Conservation (phyloP, 2,888 invertebrate genomes). For the Entomobrya proxima region DNA sequence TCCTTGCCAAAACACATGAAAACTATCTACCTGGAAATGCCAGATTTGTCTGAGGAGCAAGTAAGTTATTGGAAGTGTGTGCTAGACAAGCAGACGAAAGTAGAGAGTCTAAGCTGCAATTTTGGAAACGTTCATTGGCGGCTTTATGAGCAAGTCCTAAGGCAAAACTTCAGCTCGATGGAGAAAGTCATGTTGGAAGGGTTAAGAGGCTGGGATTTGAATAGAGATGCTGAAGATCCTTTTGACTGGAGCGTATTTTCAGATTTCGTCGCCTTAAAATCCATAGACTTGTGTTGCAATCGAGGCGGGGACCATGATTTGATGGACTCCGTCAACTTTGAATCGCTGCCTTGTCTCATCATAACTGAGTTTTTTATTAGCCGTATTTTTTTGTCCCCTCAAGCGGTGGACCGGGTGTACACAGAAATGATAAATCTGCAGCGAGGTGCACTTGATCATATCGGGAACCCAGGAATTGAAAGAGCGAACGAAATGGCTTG, state of each 20-base stretch:
- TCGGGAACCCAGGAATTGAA: constrained; percentile 51
- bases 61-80: constrained; percentile 56
- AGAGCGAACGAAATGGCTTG: constrained; percentile 60
- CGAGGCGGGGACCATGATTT: constrained; percentile 49
- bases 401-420: constrained; percentile 59
- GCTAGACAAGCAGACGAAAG: constrained; percentile 50
- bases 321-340: constrained; percentile 52
- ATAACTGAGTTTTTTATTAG: constrained; percentile 60
- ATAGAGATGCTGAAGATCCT: constrained; percentile 21
- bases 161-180: constrained; percentile 21
- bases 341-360: constrained; percentile 39
- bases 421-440: constrained; percentile 57
- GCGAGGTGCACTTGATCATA: constrained; percentile 57
- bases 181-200: constrained; percentile 54
- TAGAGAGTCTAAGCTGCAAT: constrained; percentile 17
- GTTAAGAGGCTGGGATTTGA: constrained; percentile 36
- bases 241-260: constrained; percentile 62
- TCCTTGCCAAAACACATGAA: constrained; percentile 40
- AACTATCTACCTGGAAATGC: constrained; percentile 54
- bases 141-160: constrained; percentile 43
- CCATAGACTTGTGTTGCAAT: constrained; percentile 40
- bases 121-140: constrained; percentile 59
- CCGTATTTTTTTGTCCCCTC: constrained; percentile 50
- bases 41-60: constrained; percentile 44
- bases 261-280: constrained; percentile 13